Evolutionary conservation across 2,888 invertebrate species (phyloP), one percentile per base, ranked within the genome.

Genomic region (Pristionchus arcanus): DNA sequence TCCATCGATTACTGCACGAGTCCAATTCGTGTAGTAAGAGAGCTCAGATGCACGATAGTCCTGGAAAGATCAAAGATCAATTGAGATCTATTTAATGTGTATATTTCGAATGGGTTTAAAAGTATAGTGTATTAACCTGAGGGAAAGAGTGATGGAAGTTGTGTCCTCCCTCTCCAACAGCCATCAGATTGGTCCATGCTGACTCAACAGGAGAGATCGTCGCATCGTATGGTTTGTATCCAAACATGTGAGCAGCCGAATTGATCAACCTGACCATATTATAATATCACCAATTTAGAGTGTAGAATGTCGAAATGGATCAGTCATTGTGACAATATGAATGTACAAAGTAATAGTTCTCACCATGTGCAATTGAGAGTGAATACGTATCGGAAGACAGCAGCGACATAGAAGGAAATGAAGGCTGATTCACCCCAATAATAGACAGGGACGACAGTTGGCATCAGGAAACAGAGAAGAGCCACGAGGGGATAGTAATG

Each of bases 211-310:
- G 94, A 28, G 93, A 91, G 28, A 94, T 93, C 19, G 90, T 91
- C 95, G 97, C 97, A 96, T 98, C 98, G 95, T 98, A 98, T 0
- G 98, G 98, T 94, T 97, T 97, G 93, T 97, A 97, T 28, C 98
- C 98, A 97, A 97, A 98, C 68, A 92, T 97, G 95, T 98, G 98
- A 0, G 98, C 98, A 25, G 97, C 97, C 95, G 98, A 98, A 95
- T 98, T 98, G n/a, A 98, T 98, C 94, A 97, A 97, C 31, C 90
- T 90, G 68, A 9, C 42, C 5, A 88, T 13, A 42, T 37, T n/a
- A 9, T 15, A 31, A 5, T 16, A 9, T 49, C 11, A 49, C 9
- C n/a, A 97, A 96, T 98, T 98, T 16, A 98, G 96, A 0, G 97
- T 97, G 91, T 97, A 96, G 89, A 97, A 97, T 98, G 98, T 86